Percentiles rank a stretch among this genome's conserved stretches.
Evolutionary conservation across 2,797 vertebrate species (phyloP).

Genomic region (Notolabrus celidotus): DNA sequence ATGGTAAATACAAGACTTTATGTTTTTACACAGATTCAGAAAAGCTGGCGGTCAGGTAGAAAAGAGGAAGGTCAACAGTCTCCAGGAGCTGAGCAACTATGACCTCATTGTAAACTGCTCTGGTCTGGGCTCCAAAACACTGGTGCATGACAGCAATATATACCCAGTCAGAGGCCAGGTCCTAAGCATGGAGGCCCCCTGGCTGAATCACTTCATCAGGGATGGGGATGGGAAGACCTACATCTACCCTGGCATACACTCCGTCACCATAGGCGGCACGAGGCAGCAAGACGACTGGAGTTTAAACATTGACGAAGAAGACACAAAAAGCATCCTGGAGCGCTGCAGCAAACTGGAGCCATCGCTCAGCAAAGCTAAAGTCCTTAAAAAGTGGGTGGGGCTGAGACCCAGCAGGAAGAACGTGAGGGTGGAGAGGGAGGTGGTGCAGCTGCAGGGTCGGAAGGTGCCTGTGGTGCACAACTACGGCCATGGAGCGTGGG

Average conservation of each 20-base stretch:
- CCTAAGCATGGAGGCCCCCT: constrained; percentile 90
- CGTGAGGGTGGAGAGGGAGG: constrained; percentile 87
- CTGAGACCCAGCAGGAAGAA: constrained; percentile 87
- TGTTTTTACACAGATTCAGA: constrained; percentile 83
- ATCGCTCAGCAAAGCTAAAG: constrained; percentile 79
- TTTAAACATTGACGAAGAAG: constrained; percentile 77
- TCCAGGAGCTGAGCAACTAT: constrained; percentile 88
- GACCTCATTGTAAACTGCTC: constrained; percentile 92
- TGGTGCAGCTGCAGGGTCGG: constrained; percentile 64
- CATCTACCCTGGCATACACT: constrained; percentile 89
- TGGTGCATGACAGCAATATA: constrained; percentile 83
- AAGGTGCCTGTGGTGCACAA: constrained; percentile 89
- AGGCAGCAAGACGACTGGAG: constrained; percentile 87
- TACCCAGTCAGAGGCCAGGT: constrained; percentile 91
- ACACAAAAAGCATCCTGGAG: constrained; percentile 84
- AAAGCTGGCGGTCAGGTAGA: constrained; percentile 80
- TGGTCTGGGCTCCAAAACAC: constrained; percentile 86
- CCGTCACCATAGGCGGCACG: constrained; percentile 89
- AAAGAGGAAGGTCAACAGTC: constrained; percentile 80
- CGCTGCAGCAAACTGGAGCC: constrained; percentile 89
- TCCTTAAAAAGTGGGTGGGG: constrained; percentile 86
- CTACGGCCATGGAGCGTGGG: constrained; percentile 92
- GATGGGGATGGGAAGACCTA: constrained; percentile 88
- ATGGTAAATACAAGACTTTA: background rate
- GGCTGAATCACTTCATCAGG: constrained; percentile 92